Conservation (phyloP, 2,888 invertebrate species). For the Ichneumoninae sp. region DNA sequence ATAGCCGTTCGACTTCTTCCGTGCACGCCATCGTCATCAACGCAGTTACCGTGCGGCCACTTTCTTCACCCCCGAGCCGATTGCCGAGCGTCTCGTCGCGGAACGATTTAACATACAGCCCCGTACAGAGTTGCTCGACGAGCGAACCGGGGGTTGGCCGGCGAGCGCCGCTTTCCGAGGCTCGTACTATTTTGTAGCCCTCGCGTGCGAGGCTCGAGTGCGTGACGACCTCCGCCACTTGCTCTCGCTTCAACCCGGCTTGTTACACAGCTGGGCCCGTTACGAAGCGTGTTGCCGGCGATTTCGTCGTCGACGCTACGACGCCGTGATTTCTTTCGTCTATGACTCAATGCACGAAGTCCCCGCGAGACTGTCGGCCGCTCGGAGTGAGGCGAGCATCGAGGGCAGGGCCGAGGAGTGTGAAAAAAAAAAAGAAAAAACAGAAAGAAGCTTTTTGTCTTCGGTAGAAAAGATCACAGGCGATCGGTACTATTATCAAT, state of each 20-base stretch:
- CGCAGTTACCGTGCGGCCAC: conserved; percentile 32
- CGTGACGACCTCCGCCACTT: conserved; percentile 68
- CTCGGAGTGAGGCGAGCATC: background rate
- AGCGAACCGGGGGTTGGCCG: conserved; percentile 37
- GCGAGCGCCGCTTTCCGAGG: conserved; percentile 32
- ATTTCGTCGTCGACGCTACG: conserved; percentile 56
- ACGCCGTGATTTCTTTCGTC: conserved; percentile 63
- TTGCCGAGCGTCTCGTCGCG: conserved; percentile 28
- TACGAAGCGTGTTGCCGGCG: conserved; percentile 49
- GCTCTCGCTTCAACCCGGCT: conserved; percentile 40
- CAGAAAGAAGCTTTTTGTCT: conserved; percentile 14
- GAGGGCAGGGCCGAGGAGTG: conserved; percentile 16
- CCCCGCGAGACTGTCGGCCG: background rate
- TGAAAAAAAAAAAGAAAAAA: background rate
- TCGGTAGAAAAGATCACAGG: conserved; percentile 32
- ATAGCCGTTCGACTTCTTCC: background rate
- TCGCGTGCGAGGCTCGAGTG: conserved; percentile 68
- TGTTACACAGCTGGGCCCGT: conserved; percentile 41
- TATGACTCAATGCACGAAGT: conserved; percentile 62
- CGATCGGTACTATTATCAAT: conserved; percentile 51
- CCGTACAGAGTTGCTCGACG: conserved; percentile 17
- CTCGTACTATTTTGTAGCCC: conserved; percentile 57
- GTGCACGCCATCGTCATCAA: conserved; percentile 45
- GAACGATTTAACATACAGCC: conserved; percentile 50
- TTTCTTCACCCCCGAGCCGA: conserved; percentile 23